A percentile compares a stretch with the other conserved stretches of the same genome.
These are phyloP conservation scores for Lymantria monacha DNA, from an alignment of 2,888 invertebrate species.

Conservation along the genomic window DNA sequence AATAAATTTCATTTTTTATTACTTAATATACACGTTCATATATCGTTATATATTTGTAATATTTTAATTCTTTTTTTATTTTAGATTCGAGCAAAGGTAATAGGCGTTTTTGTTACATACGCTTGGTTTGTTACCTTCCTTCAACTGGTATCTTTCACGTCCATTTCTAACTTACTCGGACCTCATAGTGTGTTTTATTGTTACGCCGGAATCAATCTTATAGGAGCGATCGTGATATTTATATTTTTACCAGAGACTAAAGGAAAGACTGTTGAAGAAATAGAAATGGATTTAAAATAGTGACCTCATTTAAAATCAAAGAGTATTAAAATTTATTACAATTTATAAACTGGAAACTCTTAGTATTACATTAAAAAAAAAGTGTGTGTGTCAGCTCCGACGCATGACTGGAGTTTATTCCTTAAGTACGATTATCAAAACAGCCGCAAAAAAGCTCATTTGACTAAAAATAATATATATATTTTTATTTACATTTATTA, in stretches of 20 bases:
- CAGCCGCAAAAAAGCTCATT: too few species aligned
- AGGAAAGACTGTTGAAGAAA: constrained; percentile 53
- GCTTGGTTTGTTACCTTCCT: constrained; percentile 56
- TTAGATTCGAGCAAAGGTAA: constrained; percentile 58
- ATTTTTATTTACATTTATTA: too few species aligned
- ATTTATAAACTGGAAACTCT: too few species aligned
- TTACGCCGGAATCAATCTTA: constrained; percentile 32
- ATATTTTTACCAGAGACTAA: constrained; percentile 17
- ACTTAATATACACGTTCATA: too few species aligned
- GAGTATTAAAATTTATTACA: too few species aligned
- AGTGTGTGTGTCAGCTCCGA: too few species aligned
- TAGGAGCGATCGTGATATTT: constrained; percentile 25
- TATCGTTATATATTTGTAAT: too few species aligned
- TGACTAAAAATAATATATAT: too few species aligned
- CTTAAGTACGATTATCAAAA: too few species aligned
- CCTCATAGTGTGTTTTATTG: constrained; percentile 38
- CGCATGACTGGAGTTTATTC: too few species aligned
- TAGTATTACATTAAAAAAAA: too few species aligned
- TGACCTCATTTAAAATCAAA: not conserved
- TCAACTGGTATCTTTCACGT: constrained; percentile 35
- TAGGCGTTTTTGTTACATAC: constrained; percentile 57
- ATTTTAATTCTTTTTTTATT: constrained; percentile 30
- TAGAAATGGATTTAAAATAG: constrained; percentile 14
- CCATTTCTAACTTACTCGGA: constrained; percentile 35
- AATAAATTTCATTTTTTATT: too few species aligned